These are phyloP conservation scores for Crotalus adamanteus DNA, from an alignment of 2,797 vertebrate genomes.

Conservation along the genomic window DNA sequence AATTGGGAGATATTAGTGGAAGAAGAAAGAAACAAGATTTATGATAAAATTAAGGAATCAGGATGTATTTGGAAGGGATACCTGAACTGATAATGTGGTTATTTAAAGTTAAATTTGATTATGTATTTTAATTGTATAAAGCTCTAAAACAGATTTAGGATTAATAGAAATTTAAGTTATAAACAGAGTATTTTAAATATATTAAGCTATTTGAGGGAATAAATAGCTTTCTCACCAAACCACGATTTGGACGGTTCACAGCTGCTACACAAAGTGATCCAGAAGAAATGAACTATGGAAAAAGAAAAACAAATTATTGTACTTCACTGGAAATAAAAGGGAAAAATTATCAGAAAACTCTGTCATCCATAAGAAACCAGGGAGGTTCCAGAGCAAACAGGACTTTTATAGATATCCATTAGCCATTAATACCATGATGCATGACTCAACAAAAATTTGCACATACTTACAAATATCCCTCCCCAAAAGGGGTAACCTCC, in stretches of 20 bases:
- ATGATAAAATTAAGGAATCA: too few species aligned
- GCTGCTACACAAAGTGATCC: not conserved
- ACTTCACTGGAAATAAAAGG: not conserved
- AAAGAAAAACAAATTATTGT: not conserved
- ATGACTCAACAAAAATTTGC: not conserved
- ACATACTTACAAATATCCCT: slow-evolving; percentile 12
- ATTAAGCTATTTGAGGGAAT: too few species aligned
- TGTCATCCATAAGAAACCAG: not conserved
- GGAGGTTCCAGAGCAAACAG: rapidly evolving
- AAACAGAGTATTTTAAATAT: too few species aligned
- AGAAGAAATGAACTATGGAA: slow-evolving; percentile 17
- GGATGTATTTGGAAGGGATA: too few species aligned
- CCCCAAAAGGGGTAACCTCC: slow-evolving; percentile 1
- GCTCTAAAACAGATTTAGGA: too few species aligned
- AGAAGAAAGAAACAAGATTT: too few species aligned
- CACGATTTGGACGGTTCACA: not conserved
- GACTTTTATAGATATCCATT: not conserved
- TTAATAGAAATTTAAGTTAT: too few species aligned
- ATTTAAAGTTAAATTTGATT: too few species aligned
- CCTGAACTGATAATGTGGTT: too few species aligned
- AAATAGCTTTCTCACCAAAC: not conserved
- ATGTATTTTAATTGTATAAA: too few species aligned
- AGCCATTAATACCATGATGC: not conserved
- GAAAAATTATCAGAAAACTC: not conserved
- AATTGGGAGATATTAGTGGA: too few species aligned